These are phyloP conservation scores for Philaethria dido DNA, from an alignment of 2,888 invertebrate species.

Conservation along the genomic window DNA sequence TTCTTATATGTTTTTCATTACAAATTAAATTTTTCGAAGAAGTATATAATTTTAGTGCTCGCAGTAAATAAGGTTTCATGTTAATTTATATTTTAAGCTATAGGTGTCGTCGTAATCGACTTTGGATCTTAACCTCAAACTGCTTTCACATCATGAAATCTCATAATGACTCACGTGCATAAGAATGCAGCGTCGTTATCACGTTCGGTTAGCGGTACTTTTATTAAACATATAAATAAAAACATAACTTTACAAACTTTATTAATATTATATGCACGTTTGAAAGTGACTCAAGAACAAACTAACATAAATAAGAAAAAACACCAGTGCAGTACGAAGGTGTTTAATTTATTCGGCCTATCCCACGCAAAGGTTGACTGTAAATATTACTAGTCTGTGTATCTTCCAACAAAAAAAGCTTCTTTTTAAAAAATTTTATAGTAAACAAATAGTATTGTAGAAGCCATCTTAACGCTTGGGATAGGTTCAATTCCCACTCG, in stretches of 20 bases:
- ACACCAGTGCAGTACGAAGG: not conserved
- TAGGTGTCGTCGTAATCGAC: conserved; percentile 23
- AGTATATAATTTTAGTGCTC: not conserved
- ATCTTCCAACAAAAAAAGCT: no score
- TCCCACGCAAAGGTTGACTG: not conserved
- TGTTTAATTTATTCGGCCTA: not conserved
- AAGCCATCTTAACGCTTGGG: no score
- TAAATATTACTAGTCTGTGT: not conserved
- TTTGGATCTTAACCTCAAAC: conserved; percentile 31
- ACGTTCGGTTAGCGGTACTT: conserved; percentile 40
- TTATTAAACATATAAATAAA: conserved; percentile 36
- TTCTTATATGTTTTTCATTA: no score
- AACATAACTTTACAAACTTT: conserved; percentile 23
- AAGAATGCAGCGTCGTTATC: conserved; percentile 43
- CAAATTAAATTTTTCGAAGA: no score
- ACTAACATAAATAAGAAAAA: not conserved
- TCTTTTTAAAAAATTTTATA: no score
- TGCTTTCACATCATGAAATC: conserved; percentile 41
- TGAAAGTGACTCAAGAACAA: not conserved
- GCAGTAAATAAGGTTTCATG: not conserved
- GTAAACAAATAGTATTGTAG: no score
- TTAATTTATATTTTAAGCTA: not conserved
- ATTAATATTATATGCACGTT: not conserved
- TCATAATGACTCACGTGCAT: conserved; percentile 40
- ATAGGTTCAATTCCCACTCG: no score